phyloP scores from a whole-genome alignment of 2,888 invertebrate species.

The Stegophylla sp. region DNA sequence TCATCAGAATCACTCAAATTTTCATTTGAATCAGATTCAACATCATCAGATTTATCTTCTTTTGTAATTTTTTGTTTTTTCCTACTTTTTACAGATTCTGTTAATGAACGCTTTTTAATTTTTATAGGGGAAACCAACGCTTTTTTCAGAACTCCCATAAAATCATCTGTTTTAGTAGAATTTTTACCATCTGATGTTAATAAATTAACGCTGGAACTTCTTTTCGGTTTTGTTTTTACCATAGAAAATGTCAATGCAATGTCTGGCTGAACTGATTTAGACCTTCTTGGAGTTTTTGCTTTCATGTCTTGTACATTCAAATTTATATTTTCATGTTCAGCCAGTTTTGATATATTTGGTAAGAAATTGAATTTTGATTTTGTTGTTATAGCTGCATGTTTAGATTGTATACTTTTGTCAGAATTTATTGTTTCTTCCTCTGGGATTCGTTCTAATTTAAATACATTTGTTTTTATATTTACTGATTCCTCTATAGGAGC shows the following conservation, averaged over 20 bases:
- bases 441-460: constrained; percentile 22
- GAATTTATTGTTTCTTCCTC: constrained; percentile 20
- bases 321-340: neutral
- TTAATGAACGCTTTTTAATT: constrained; percentile 1
- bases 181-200: constrained; percentile 18
- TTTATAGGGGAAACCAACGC: neutral
- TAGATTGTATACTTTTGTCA: neutral
- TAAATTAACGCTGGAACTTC: constrained; percentile 25
- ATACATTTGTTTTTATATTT: neutral
- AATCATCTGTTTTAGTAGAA: neutral
- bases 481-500: neutral
- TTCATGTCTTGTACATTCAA: neutral
- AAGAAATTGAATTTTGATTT: constrained; percentile 47
- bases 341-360: neutral
- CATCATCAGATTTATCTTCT: neutral
- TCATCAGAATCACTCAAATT: neutral
- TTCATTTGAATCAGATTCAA: neutral
- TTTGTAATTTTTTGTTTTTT: constrained; percentile 19
- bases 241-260: constrained; percentile 27
- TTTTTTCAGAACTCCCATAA: constrained; percentile 12
- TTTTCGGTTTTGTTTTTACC: constrained; percentile 25
- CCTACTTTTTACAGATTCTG: neutral
- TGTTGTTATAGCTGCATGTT: neutral
- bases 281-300: constrained; percentile 18
- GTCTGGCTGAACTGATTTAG: constrained; percentile 34